Percentiles rank a stretch among this genome's conserved stretches.
phyloP scores from a whole-genome alignment of 1,140 invertebrate genomes.

The Drosophila punjabiensis region DNA sequence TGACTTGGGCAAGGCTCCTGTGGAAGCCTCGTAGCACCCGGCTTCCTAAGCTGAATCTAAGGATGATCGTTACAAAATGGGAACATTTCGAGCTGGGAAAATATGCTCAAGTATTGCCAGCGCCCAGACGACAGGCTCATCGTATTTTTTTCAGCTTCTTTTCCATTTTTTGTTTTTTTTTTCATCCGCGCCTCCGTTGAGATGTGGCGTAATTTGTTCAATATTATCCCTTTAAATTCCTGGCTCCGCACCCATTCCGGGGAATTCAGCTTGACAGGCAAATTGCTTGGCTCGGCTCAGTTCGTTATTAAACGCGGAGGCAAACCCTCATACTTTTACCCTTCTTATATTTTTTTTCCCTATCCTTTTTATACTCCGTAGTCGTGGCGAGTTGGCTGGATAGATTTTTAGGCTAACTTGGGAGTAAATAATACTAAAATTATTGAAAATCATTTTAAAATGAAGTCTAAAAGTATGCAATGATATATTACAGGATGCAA shows the following conservation, averaged over 20 bases:
- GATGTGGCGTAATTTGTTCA: conserved; percentile 73
- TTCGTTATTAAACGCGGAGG: conserved; percentile 45
- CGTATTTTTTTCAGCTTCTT: conserved; percentile 14
- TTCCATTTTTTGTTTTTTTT: conserved; percentile 19
- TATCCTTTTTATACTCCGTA: not conserved
- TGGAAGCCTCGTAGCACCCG: conserved; percentile 14
- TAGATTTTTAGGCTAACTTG: not conserved
- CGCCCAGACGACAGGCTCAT: conserved; percentile 8
- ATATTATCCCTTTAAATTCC: conserved; percentile 80
- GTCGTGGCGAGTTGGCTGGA: not conserved
- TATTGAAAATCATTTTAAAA: not conserved
- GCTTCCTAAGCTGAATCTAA: conserved; percentile 15
- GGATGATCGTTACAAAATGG: conserved; percentile 35
- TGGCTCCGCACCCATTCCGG: conserved; percentile 17
- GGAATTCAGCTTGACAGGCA: conserved; percentile 52
- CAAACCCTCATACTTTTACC: conserved; percentile 10
- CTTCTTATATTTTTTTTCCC: conserved; percentile 10
- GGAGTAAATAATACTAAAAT: not conserved
- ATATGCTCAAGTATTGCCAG: conserved; percentile 30
- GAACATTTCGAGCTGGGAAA: conserved; percentile 31
- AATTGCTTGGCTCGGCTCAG: conserved; percentile 61
- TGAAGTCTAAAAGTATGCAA: not conserved
- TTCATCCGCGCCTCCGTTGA: conserved; percentile 28
- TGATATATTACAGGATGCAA: not conserved
- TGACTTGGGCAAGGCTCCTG: conserved; percentile 15